Base-by-base conservation (phyloP, 2,888 invertebrate species). In the Drosophila lutescens region DNA sequence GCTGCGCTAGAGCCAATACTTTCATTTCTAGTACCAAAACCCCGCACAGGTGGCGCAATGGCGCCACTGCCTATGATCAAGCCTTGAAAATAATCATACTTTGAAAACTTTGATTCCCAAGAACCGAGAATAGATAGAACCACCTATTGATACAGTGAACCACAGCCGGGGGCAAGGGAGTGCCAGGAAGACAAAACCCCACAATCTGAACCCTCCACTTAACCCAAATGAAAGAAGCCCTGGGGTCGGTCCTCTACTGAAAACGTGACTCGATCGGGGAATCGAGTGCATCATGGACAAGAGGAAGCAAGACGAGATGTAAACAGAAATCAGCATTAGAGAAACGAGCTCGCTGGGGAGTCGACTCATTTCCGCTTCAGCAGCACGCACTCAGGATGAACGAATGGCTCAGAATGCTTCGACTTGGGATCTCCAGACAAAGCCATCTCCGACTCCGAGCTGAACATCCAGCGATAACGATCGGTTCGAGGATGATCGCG, bases 361-460 rank as follows among this genome's bases (percentile, higher is more conserved):
- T 58, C 59, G 50, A 71, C 77, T 70, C 67, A 85, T 84, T 84
- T 84, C 89, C 83, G 83, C 83, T 82, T 88, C 79, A 89, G 89
- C 82, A 53, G 79, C 67, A 58, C 70, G 76, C 71, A 78, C 85
- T 82, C 61, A 78, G 87, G 73, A 87, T 85, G 86, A 82, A 87
- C 89, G 86, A 87, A 82, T 82, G 89, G 56, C 73, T 82, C 66
- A 82, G 82, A 82, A 88, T 82, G 23, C 54, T 20, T 20, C 32
- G 70, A 55, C 53, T 32, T 15, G 43, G 40, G 36, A 58, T 32
- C 40, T 13, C 23, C 41, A 59, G 26, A 26, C 26, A 26, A 26
- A 26, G 2, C 15, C 40, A 26, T 13, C 26, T 40, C 26, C 26
- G 26, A 46, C 44, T 60, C 44, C 44, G 20, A 30, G 4, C 50